Evolutionary conservation across 64 coral and sea anemone species (phyloP), one percentile per base, ranked within the genome.

Genomic region (Montipora cactus): DNA sequence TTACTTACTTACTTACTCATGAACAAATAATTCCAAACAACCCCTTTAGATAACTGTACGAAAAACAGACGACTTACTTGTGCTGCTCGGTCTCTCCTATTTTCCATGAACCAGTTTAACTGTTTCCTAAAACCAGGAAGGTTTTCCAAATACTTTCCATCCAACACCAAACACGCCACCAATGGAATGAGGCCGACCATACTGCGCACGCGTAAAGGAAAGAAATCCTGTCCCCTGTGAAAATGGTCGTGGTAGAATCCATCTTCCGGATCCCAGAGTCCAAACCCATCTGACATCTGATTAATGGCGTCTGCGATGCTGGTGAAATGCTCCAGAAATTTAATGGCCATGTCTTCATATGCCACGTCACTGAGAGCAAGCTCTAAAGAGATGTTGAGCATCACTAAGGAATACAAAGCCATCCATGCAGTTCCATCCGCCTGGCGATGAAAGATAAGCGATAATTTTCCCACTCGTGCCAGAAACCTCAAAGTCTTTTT

Each of bases 391-490:
- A 97, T 97, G 28, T 80, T 81, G 5, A 97, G 88, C 95, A 97
- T 97, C 21, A 97, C 78, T 7, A 87, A 76, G 80, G 88, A 97
- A 84, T 97, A 97, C n/a, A 94, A 71, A 1, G 95, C 95, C 95
- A 97, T 97, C 95, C 95, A 97, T 4, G 95, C 95, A 5, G 95
- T 97, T 14, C 95, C 95, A 76, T 97, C 95, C 1, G 95, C 95
- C 95, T 94, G 13, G 50, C 8, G 18, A 81, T 28, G 62, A 5
- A 76, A 52, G 2, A 69, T 12, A 64, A 64, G 19, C 3, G 3
- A 15, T 64, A 6, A 57, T 57, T 57, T 57, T 57, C 53, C 6
- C 53, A 1, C 53, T 1, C 28, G 53, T 11, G 3, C 53, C 53
- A 6, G 53, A 57, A 57, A n/a, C n/a, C n/a, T n/a, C n/a, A n/a